Base-by-base conservation (phyloP, 2,797 vertebrate genomes). In the Hafferia zeledoni region DNA sequence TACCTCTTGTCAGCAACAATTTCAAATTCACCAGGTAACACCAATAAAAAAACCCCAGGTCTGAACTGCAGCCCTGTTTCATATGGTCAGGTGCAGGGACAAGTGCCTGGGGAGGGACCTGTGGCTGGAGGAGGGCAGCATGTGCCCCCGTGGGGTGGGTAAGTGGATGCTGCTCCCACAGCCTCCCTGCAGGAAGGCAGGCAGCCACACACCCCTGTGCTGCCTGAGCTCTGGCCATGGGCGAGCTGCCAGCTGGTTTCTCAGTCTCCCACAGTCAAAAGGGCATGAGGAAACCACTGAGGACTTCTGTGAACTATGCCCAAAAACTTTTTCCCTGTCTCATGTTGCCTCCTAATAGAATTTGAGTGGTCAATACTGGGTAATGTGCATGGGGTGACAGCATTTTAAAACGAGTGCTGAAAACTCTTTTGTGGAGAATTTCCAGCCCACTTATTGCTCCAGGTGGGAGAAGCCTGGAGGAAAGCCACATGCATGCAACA, bases 381-480 rank as follows among this genome's bases (percentile, higher is more conserved):
- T 43, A 20, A 60, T 47, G 68, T 70, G 74, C 77, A 31, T 3
- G 28, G 70, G 49, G 60, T 43, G 68, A 89, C 53, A 94, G 67
- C 52, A 11, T 59, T 94, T 90, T 80, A 50, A 94, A 94, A 94
- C 31, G 81, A 53, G 23, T 71, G 86, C 92, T 90, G 91, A 82
- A 96, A 97, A 85, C 14, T 46, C 77, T 78, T 85, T 71, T 56
- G 74, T 94, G 94, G 94, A 94, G 82, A 74, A 79, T 83, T 95
- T 96, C 94, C 91, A 94, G 83, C 67, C 86, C 61, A 60, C 76
- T 92, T 91, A 87, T 88, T 96, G 89, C 93, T 97, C 79, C 94
- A 97, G 95, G 91, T 96, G 94, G 95, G 72, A 96, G 96, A 96
- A 95, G 94, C 76, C 94, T 97, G 96, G 96, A 96, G 85, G 81